Percentiles rank a stretch among this genome's conserved stretches.
These are phyloP conservation scores for Dromius quadrimaculatus DNA, from an alignment of 2,888 invertebrate genomes.

Conservation along the genomic window DNA sequence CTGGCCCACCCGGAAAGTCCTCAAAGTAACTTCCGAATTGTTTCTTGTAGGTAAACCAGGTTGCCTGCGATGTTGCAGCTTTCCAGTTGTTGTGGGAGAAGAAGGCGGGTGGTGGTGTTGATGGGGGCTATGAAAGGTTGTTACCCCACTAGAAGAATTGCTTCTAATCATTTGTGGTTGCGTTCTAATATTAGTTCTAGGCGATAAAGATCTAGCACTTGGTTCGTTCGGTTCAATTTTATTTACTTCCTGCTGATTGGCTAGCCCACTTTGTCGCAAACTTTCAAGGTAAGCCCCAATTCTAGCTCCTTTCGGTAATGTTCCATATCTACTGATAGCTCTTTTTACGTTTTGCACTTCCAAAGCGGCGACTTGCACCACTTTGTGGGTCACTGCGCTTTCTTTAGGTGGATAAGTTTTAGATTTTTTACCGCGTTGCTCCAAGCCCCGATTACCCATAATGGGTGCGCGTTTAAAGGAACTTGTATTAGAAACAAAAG, in stretches of 20 bases:
- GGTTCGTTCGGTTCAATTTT: conserved; percentile 63
- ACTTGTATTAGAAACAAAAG: conserved; percentile 66
- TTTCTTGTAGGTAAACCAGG: conserved; percentile 61
- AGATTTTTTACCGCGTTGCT: conserved; percentile 75
- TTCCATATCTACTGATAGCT: conserved; percentile 95
- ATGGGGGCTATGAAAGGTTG: conserved; percentile 70
- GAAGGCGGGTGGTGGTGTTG: conserved; percentile 64
- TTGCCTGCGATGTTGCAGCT: conserved; percentile 70
- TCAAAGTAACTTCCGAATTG: conserved; percentile 64
- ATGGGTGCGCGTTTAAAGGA: conserved; percentile 73
- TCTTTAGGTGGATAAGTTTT: conserved; percentile 72
- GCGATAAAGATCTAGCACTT: conserved; percentile 72
- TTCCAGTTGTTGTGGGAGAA: conserved; percentile 73
- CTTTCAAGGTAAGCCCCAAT: conserved; percentile 97
- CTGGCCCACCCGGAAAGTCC: conserved; percentile 66
- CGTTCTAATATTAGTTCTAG: conserved; percentile 74
- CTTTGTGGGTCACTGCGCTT: conserved; percentile 54
- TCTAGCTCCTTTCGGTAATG: conserved; percentile 94
- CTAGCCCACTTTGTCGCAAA: conserved; percentile 81
- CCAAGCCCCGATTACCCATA: conserved; percentile 73
- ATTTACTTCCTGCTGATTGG: conserved; percentile 62
- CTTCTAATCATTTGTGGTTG: conserved; percentile 90
- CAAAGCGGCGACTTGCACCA: conserved; percentile 86
- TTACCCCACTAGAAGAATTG: conserved; percentile 88
- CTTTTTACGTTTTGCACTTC: conserved; percentile 96